Base-by-base conservation (phyloP, 2,888 invertebrate species). In the Zygogramma bicolorata region DNA sequence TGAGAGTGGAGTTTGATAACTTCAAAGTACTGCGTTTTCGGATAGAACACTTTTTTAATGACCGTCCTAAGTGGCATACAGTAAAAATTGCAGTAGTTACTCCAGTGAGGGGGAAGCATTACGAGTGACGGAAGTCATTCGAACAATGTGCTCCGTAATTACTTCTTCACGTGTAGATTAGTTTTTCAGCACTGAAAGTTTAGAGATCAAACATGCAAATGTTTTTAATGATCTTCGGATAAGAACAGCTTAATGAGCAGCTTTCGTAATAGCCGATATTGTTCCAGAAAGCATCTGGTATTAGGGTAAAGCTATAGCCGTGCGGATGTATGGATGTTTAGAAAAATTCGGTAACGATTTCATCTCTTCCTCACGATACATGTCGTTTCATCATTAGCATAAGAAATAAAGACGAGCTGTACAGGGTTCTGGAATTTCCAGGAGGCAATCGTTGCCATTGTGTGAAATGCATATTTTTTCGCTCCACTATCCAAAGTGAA, bases 21-120 rank as follows among this genome's bases (percentile, higher is more conserved):
- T n/a, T 27, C 1, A 13, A 53, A 53, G 53, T 53, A n/a, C 15
- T 53, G 53, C 53, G n/a, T 27, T 53, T 53, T 0, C 53, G 1
- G 7, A n/a, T 53, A n/a, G n/a, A 53, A 53, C 25, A 53, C 46
- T 22, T 46, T 53, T 53, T n/a, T 53, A 53, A 53, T 53, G 53
- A 53, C n/a, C 53, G n/a, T 22, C 27, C 4, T 53, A n/a, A 53
- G 27, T 53, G 25, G 7, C 27, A n/a, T 53, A n/a, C n/a, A 53
- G 53, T 53, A 25, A n/a, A 22, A 53, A 53, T 46, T 53, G 25
- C 53, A 53, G 53, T 25, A 53, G 53, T 53, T 53, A 15, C 53
- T 25, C 27, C 53, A 53, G 25, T 53, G 25, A 53, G 13, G 10
- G 7, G 25, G 27, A 10, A 5, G 53, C 53, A 27, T 53, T 53